Base-by-base conservation (phyloP, 2,113 vertebrate genomes). In the Prochilodus magdalenae region DNA sequence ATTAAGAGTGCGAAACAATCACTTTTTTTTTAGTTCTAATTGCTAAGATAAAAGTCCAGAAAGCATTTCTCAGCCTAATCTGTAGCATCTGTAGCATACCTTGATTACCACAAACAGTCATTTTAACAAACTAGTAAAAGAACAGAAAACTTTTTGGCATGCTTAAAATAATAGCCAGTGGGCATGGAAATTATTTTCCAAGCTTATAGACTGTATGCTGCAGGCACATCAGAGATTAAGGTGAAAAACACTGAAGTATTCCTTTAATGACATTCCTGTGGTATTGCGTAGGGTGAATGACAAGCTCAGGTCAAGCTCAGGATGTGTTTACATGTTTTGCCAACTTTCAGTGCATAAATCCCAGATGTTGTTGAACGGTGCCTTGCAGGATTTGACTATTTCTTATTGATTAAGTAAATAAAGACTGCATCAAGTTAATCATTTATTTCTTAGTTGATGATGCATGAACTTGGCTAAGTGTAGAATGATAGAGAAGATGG, bases 281-380 rank as follows among this genome's bases (percentile, higher is more conserved):
- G 66, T 24, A n/a, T 44, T 70, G 66, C 10, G 18, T n/a, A 44
- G 1, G 66, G 33, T 69, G 22, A n/a, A 40, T 44, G 66, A 36
- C 36, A 44, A 44, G 66, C 66, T 70, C 66, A 70, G 66, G 66
- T 70, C 10, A 70, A 70, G 66, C 66, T 44, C 36, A 70, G 33
- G 24, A 70, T 36, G 65, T 40, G 66, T 70, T 66, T 20, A 66
- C 27, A 33, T 66, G 14, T 66, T 65, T 27, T 65, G 62, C 3
- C 27, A 65, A 16, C 62, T 67, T 67, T 22, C 66, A 70, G 33
- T 36, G 22, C 40, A n/a, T 70, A 40, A 44, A 70, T n/a, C 20
- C 3, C 36, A 10, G 33, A n/a, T n/a, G 12, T 70, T 11, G 13
- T 70, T 70, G 66, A 70, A 44, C 36, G 24, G 66, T 44, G 36